Evolutionary conservation across 2,797 vertebrate genomes (phyloP), one percentile per base, ranked within the genome.

Genomic region (Okamejei kenojei): DNA sequence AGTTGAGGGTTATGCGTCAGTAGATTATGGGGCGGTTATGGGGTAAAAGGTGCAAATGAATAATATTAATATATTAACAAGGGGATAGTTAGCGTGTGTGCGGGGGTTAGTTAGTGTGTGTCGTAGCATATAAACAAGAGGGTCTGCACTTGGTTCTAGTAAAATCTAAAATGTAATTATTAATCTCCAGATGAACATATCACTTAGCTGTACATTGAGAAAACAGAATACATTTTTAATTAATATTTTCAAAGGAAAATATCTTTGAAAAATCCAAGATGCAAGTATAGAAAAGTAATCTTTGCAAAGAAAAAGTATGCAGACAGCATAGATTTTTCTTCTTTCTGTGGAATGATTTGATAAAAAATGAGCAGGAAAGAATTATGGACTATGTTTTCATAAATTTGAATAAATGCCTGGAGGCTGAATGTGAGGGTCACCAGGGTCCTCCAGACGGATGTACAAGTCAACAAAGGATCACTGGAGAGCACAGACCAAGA

Each of bases 381-480:
- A 23, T 35, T 73, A 23, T 35, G 38, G 82, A 86, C 65, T 73
- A 74, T 54, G 71, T 71, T 92, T 92, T 92, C 71, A 92, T 92
- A 58, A 76, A 76, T 74, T 71, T 29, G 90, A 73, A 54, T 76
- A 21, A 92, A 54, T 76, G 90, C 71, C 58, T 54, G 35, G 90
- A 94, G 93, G 93, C 84, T 94, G 94, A 94, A 93, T 35, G 93
- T 93, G 94, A 95, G 94, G 93, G 94, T 93, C 95, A 95, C 93
- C 94, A 94, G 45, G 21, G 73, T 94, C 95, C 94, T 94, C 93
- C 94, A 94, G 95, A 90, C 38, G 94, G 94, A 95, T 76, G 93
- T 94, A 95, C 93, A 95, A 94, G 81, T 68, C 93, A 94, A 94
- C 94, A 96, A 95, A 95, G 94, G 91, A 93, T 94, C 94, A 94